These are phyloP conservation scores for Lasioglossum villosulum DNA, from an alignment of 2,888 invertebrate genomes.

Conservation along the genomic window DNA sequence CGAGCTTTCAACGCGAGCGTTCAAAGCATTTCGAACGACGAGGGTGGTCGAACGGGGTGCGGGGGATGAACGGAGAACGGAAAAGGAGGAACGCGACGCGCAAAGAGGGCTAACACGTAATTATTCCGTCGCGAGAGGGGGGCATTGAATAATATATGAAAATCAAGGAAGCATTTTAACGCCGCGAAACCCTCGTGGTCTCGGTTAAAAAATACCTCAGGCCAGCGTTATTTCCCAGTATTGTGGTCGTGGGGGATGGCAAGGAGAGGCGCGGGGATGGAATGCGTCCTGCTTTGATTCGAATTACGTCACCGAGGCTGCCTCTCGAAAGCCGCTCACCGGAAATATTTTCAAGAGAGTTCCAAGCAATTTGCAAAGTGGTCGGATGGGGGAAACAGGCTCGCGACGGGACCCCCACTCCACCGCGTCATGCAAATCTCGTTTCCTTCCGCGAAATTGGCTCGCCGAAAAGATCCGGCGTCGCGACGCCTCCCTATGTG, in stretches of 20 bases:
- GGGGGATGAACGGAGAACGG: neutral
- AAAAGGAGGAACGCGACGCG: neutral
- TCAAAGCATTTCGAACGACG: neutral
- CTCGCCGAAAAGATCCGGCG: conserved; percentile 5
- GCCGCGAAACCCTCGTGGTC: neutral
- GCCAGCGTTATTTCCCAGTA: neutral
- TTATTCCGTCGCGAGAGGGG: neutral
- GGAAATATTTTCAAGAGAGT: conserved; percentile 23
- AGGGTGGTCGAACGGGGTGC: no score
- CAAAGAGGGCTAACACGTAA: neutral
- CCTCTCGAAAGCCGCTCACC: conserved; percentile 7
- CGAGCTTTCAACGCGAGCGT: neutral
- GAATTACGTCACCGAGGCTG: conserved; percentile 17
- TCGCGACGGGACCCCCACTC: conserved; percentile 11
- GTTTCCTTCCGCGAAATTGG: conserved; percentile 22
- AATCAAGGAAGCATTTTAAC: neutral
- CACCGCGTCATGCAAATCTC: conserved; percentile 33
- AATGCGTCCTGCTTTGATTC: conserved; percentile 16
- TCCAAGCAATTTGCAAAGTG: conserved; percentile 23
- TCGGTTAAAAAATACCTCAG: neutral
- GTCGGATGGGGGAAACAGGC: conserved; percentile 13
- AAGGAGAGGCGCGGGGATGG: neutral
- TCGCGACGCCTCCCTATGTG: neutral
- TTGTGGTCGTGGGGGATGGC: neutral
- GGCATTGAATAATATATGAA: neutral